Evolutionary conservation across 2,888 invertebrate species (phyloP).

Genomic region (Apotomis turbidana): DNA sequence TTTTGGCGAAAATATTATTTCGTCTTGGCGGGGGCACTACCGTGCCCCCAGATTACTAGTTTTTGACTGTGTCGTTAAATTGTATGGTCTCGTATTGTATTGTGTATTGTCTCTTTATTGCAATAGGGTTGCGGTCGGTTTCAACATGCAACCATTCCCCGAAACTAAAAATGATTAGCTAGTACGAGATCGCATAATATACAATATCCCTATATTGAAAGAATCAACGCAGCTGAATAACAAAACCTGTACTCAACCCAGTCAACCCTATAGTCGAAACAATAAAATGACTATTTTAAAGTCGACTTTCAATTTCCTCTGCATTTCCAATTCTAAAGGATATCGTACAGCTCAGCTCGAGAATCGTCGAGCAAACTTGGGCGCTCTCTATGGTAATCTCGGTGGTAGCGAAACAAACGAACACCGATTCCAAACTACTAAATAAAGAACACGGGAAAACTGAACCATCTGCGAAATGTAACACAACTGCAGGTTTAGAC

Average conservation of each 20-base stretch:
- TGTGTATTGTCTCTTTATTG: too few species aligned
- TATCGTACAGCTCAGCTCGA: constrained; percentile 18
- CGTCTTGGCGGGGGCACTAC: too few species aligned
- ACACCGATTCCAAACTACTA: constrained; percentile 27
- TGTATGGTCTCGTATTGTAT: too few species aligned
- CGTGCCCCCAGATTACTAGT: too few species aligned
- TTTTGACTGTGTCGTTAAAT: too few species aligned
- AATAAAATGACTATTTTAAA: constrained; percentile 23
- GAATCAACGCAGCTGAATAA: background rate
- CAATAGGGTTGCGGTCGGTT: too few species aligned
- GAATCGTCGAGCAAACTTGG: constrained; percentile 42
- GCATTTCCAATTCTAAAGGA: constrained; percentile 31
- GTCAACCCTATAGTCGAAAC: background rate
- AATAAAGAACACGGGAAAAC: constrained; percentile 24
- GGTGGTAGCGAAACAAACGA: constrained; percentile 44
- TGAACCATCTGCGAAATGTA: background rate
- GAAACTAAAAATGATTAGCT: too few species aligned
- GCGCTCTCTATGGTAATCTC: constrained; percentile 57
- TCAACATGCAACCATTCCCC: too few species aligned
- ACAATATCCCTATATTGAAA: background rate
- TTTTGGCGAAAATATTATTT: too few species aligned
- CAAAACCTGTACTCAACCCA: background rate
- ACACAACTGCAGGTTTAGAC: background rate
- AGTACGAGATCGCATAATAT: too few species aligned
- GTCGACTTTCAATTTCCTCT: constrained; percentile 14